Conservation (phyloP, 2,888 invertebrate species). For the Andrena flavipes region DNA sequence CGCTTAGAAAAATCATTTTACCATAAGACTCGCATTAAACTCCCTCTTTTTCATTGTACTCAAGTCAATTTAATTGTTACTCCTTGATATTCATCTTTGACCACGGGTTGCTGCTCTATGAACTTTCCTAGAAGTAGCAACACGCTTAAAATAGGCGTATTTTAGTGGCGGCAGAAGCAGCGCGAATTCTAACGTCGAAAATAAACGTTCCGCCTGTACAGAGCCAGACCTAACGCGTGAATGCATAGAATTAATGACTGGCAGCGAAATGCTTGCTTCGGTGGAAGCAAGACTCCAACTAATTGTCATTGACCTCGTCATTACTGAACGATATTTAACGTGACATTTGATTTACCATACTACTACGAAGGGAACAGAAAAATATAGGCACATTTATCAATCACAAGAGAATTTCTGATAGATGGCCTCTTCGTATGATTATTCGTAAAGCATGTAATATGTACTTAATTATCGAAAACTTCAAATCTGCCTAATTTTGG, state of each 20-base stretch:
- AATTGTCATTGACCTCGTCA: not conserved
- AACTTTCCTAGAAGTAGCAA: constrained; percentile 51
- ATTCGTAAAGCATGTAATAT: too few species aligned
- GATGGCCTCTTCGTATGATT: too few species aligned
- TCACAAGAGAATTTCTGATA: too few species aligned
- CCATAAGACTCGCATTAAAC: too few species aligned
- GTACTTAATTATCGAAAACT: too few species aligned
- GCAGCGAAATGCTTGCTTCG: constrained; percentile 4
- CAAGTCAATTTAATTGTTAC: constrained; percentile 24
- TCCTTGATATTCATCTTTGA: not conserved
- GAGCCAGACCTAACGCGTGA: constrained; percentile 24
- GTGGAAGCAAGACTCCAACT: not conserved
- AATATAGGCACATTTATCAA: too few species aligned
- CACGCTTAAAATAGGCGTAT: constrained; percentile 52
- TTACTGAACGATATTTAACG: not conserved
- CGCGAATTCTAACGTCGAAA: constrained; percentile 54
- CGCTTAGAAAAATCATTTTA: too few species aligned
- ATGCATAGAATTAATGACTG: constrained; percentile 31
- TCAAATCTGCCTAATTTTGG: too few species aligned
- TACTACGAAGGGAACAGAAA: too few species aligned
- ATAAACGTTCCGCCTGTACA: constrained; percentile 49
- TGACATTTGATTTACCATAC: too few species aligned
- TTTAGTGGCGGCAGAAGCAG: constrained; percentile 37
- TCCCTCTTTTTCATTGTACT: constrained; percentile 14
- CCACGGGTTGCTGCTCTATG: constrained; percentile 27